phyloP scores from a whole-genome alignment of 2,888 invertebrate species.

The Selenia dentaria region DNA sequence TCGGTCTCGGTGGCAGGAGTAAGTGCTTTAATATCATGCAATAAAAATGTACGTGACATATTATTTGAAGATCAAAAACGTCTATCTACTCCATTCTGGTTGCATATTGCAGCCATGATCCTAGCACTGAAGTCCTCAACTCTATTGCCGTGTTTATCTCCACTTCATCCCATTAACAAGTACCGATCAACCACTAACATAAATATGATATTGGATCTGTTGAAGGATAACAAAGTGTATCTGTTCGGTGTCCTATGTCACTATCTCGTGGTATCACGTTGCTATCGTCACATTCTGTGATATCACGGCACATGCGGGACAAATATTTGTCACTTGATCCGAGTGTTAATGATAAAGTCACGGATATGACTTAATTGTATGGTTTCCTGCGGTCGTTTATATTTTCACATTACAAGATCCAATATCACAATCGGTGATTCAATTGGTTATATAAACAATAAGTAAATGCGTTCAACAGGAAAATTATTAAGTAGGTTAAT shows the following conservation, averaged over 20 bases:
- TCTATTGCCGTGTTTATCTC: too few relatives aligned
- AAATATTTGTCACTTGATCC: slow-evolving; percentile 22
- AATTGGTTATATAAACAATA: too few relatives aligned
- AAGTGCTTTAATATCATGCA: too few relatives aligned
- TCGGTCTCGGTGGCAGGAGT: too few relatives aligned
- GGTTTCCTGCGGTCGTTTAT: not conserved
- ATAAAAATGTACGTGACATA: too few relatives aligned
- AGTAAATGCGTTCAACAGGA: too few relatives aligned
- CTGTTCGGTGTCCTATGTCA: slow-evolving; percentile 7
- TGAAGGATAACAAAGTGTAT: slow-evolving; percentile 4
- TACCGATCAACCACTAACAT: slow-evolving; percentile 4
- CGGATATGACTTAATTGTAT: slow-evolving; percentile 8
- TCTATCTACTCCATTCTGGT: too few relatives aligned
- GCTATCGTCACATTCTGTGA: too few relatives aligned
- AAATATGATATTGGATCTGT: slow-evolving; percentile 1
- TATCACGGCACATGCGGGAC: slow-evolving; percentile 6
- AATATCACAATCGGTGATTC: not conserved
- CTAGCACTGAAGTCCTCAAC: not conserved
- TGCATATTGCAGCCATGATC: not conserved
- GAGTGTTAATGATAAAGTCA: slow-evolving; percentile 13
- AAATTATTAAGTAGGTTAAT: too few relatives aligned
- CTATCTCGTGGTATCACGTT: slow-evolving; percentile 14
- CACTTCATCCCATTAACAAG: slow-evolving; percentile 13
- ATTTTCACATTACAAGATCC: not conserved
- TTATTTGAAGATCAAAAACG: too few relatives aligned